Evolutionary conservation across 2,888 invertebrate species (phyloP), one percentile per base, ranked within the genome.

Genomic region (Sminthurinus aureus): DNA sequence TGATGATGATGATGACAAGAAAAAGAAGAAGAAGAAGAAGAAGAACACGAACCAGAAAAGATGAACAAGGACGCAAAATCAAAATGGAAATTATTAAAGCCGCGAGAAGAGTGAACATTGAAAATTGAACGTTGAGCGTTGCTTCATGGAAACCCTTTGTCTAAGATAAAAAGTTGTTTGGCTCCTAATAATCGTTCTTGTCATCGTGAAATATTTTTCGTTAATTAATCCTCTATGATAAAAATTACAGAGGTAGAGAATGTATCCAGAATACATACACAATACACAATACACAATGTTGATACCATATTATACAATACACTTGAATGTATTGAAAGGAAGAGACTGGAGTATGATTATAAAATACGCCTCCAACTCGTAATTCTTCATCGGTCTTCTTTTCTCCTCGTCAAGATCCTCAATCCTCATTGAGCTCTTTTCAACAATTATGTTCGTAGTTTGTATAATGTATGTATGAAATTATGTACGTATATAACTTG

Each of bases 171-270:
- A 86, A 86, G 85, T 86, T 84, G 85, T 79, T 84, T 84, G 81
- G 71, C 83, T 83, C 84, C 84, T 85, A 75, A 75, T 85, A 82
- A 80, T 80, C 79, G 75, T 79, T 82, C 51, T 83, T 87, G 86
- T 87, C 86, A 87, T 85, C 86, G 83, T 84, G 85, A 87, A 87
- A 87, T 87, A 85, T 85, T 85, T 85, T 85, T 82, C 82, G 83
- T 87, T 87, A 87, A 87, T 87, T 87, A 87, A 85, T 87, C 85
- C 85, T 82, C 85, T 67, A 84, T 81, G 77, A 81, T 83, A 76
- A 81, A 86, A 86, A 85, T 85, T 86, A 85, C 85, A 83, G 84
- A 79, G 84, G 82, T 85, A 76, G 15, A 58, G 58, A 58, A 9
- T 58, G 18, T 58, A 58, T 2, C 13, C 18, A 3, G 9, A 9